Evolutionary conservation across 30 jellyfish, hydroid and myxozoan species (phyloP).

Genomic region (Chrysaora quinquecirrha): DNA sequence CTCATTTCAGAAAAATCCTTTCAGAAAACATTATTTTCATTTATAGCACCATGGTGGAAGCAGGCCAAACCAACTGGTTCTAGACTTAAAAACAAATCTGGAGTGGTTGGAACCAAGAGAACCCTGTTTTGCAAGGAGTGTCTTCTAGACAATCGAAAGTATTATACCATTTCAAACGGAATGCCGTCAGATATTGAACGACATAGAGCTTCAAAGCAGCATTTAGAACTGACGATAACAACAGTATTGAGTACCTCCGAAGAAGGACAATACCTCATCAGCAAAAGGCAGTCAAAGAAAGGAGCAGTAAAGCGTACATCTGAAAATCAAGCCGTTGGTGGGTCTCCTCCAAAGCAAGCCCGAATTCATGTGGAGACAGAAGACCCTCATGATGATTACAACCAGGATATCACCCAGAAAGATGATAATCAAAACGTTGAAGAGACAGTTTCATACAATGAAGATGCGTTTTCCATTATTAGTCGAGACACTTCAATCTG

Average conservation of each 20-base stretch:
- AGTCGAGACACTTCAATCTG: too few relatives aligned
- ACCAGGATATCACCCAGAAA: too few relatives aligned
- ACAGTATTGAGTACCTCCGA: conserved; percentile 15
- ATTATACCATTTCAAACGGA: conserved; percentile 32
- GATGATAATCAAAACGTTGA: too few relatives aligned
- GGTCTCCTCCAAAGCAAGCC: conserved; percentile 33
- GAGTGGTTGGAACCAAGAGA: neutral
- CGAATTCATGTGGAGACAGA: conserved; percentile 9
- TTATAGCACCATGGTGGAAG: conserved; percentile 36
- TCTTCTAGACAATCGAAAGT: conserved; percentile 21
- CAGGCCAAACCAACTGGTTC: neutral
- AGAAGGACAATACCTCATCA: conserved; percentile 11
- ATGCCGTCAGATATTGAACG: conserved; percentile 21
- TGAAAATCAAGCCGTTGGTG: neutral
- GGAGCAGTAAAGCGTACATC: neutral
- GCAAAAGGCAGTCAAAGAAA: neutral
- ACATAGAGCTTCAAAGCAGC: neutral
- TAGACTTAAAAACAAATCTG: conserved; percentile 1
- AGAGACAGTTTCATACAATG: too few relatives aligned
- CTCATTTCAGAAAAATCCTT: too few relatives aligned
- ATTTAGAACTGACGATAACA: conserved; percentile 10
- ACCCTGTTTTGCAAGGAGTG: conserved; percentile 13
- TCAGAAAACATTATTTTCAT: too few relatives aligned
- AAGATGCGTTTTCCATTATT: too few relatives aligned
- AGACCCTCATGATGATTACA: too few relatives aligned